Base-by-base conservation (phyloP, 2,797 vertebrate species). In the Cetoscarus ocellatus region DNA sequence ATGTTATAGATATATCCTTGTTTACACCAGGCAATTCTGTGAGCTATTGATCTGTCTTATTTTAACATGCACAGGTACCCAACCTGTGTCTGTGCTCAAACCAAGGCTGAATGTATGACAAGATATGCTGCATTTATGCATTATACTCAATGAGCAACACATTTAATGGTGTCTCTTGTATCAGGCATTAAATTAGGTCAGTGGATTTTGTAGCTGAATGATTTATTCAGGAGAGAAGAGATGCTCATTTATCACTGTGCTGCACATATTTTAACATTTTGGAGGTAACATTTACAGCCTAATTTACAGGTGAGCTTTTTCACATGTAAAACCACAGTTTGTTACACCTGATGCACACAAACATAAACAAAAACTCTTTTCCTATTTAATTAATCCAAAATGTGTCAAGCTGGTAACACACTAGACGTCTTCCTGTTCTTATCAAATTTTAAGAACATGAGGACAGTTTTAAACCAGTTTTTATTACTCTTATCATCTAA, bases 81-180 rank as follows among this genome's bases (percentile, higher is more conserved):
- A 65, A 38, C 12, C 1, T 12, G 5, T 54, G 40, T 52, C 12
- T 14, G 35, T 49, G 48, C 42, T 68, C 39, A 59, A 65, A 48
- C 42, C 65, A 44, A 75, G 79, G 60, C 68, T 81, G 81, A 87
- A 83, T 85, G 77, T 80, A 86, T 73, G 56, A 70, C 12, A 42
- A 56, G 57, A 43, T 53, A 15, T 68, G 36, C 61, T 73, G 75
- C 38, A 57, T 61, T 54, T 36, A 50, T 52, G n/a, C 14, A 54
- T 53, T 14, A 43, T 19, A 17, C 19, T 38, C 8, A 11, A n/a
- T 36, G 59, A 53, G 15, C 17, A 62, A 65, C 43, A 43, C 7
- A 11, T 54, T 58, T 7, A 12, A 8, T 1, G 36, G 39, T 48
- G 44, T 61, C 15, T 60, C 59, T 67, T 48, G 49, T 43, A 56